These are phyloP conservation scores for Dipodomys ordii DNA, from an alignment of 2,113 vertebrate genomes.

Conservation along the genomic window DNA sequence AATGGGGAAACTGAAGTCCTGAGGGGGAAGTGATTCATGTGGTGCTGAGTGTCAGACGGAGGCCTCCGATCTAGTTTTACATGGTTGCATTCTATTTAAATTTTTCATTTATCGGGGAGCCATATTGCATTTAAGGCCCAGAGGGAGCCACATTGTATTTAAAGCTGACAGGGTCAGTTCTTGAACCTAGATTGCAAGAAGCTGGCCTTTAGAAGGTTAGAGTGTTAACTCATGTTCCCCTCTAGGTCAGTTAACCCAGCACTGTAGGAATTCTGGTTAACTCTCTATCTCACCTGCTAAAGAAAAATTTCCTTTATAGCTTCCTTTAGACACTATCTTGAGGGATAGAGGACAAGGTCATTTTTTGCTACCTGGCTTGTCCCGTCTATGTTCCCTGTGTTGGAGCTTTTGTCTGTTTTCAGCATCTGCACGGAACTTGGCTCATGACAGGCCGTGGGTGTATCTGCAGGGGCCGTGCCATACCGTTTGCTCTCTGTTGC, in stretches of 20 bases:
- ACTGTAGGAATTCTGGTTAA: not conserved
- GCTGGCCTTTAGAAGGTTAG: not conserved
- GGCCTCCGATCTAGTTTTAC: constrained; percentile 36
- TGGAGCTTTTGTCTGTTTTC: not conserved
- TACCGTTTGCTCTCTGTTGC: not conserved
- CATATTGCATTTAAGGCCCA: not conserved
- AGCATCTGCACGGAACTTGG: not conserved
- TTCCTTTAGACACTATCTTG: not conserved
- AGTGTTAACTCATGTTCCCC: not conserved
- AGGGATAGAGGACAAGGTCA: not conserved
- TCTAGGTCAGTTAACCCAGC: not conserved
- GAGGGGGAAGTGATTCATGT: constrained; percentile 67
- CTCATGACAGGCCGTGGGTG: not conserved
- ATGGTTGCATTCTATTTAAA: not conserved
- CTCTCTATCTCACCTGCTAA: not conserved
- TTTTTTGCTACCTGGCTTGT: not conserved
- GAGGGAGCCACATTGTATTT: not conserved
- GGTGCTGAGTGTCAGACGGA: constrained; percentile 11
- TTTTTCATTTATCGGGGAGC: not conserved
- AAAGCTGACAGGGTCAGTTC: constrained; percentile 35
- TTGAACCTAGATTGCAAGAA: constrained; percentile 9
- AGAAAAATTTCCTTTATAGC: constrained; percentile 46
- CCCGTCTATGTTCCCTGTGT: not conserved
- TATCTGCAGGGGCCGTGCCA: not conserved
- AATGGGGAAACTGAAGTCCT: constrained; percentile 65